Base-by-base conservation (phyloP, 2,113 vertebrate species). In the Pomatorhinus ruficollis region DNA sequence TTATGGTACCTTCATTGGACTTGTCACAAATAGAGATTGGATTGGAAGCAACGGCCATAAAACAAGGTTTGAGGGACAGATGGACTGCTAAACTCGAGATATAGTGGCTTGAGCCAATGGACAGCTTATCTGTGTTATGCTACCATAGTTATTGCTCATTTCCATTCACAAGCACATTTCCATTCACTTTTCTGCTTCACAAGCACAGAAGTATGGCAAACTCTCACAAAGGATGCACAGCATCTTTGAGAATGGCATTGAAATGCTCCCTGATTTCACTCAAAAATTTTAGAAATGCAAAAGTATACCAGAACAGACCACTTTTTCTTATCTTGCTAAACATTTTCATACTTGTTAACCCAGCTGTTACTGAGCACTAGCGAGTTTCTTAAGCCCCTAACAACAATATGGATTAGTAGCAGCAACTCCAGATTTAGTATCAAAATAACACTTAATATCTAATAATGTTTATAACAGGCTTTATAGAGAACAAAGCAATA, bases 11-110 rank as follows among this genome's bases (percentile, higher is more conserved):
- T 77, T 56, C 44, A 68, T 15, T 78, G 39, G 60, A 72, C 77
- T 66, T 87, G 18, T 92, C 94, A 93, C 89, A 96, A 97, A 93
- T 16, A 94, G 76, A 90, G 80, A 96, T 19, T 95, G 78, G 52
- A 93, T 40, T 95, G 53, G 75, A 95, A 63, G 35, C 3, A 28
- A 95, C 4, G 28, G 54, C 82, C 95, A 95, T 93, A 96, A 96
- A 97, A 89, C 80, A 95, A 59, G 56, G 54, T 83, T 68, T 95
- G 91, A 82, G 60, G 88, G 95, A 93, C 85, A 95, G 76, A 89
- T 17, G 12, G 61, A 89, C 92, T 91, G 84, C 86, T 79, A 45
- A 97, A 82, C 81, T 75, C 30, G 6, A 94, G 89, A 90, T 87
- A 78, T 18, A 95, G 95, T 10, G 66, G 74, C 57, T 95, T 63